phyloP scores from a whole-genome alignment of 37 sponge, comb jelly and placozoan species.

The Oopsacas minuta region DNA sequence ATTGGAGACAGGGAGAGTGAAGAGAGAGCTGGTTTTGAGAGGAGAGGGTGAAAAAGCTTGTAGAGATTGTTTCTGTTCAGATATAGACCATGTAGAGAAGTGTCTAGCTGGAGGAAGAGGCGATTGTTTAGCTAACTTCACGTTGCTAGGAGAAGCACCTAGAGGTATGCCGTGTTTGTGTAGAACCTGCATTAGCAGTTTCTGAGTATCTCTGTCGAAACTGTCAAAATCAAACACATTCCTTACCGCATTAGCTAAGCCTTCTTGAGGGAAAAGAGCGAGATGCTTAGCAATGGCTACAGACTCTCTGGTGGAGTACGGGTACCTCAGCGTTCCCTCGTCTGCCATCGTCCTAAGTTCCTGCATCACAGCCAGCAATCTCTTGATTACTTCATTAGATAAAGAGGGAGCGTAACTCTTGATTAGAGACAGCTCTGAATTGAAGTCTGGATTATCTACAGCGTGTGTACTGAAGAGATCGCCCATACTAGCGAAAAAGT shows the following conservation, averaged over 20 bases:
- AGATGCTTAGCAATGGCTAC: slow-evolving; percentile 73
- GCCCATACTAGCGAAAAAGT: slow-evolving; percentile 82
- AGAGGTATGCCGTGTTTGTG: slow-evolving; percentile 82
- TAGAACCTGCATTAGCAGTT: slow-evolving; percentile 42
- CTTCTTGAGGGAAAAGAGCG: slow-evolving; percentile 65
- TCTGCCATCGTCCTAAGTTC: slow-evolving; percentile 75
- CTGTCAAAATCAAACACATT: slow-evolving; percentile 88
- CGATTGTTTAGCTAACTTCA: slow-evolving; percentile 38
- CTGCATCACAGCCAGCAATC: slow-evolving; percentile 57
- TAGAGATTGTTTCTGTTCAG: neutral
- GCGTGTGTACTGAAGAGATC: slow-evolving; percentile 88
- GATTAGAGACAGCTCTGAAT: slow-evolving; percentile 74
- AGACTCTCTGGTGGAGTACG: slow-evolving; percentile 87
- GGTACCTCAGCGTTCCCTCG: slow-evolving; percentile 64
- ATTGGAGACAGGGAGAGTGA: neutral
- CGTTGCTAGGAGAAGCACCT: slow-evolving; percentile 43
- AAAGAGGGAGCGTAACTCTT: slow-evolving; percentile 63
- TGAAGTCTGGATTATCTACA: slow-evolving; percentile 71
- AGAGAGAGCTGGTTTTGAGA: neutral
- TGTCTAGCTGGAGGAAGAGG: neutral
- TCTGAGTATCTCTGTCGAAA: slow-evolving; percentile 44
- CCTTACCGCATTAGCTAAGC: slow-evolving; percentile 41
- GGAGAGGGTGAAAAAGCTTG: neutral
- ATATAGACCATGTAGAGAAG: neutral
- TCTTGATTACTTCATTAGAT: slow-evolving; percentile 39